A percentile compares a stretch with the other conserved stretches of the same genome.
These are phyloP conservation scores for Crepidodera aurea DNA, from an alignment of 2,888 invertebrate genomes.

Conservation along the genomic window DNA sequence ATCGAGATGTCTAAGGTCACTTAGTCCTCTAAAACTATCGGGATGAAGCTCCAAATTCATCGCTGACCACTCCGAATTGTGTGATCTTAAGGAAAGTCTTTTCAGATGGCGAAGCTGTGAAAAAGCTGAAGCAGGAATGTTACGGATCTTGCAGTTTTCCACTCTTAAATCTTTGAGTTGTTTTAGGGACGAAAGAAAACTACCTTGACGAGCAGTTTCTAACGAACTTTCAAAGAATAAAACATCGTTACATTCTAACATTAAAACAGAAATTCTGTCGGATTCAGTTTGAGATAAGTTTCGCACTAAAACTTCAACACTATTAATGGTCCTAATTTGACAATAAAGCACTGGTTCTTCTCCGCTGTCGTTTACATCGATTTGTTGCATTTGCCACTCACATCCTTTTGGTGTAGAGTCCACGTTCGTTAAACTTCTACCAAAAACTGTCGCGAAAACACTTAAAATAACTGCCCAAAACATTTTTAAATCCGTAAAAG, in stretches of 20 bases:
- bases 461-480: conserved; percentile 45
- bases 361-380: conserved; percentile 64
- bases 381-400: conserved; percentile 72
- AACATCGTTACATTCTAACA: conserved; percentile 77
- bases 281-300: conserved; percentile 75
- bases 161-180: conserved; percentile 74
- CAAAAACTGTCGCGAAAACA: conserved; percentile 47
- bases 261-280: conserved; percentile 73
- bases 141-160: conserved; percentile 80
- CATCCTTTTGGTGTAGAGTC: conserved; percentile 76
- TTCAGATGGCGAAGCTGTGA: conserved; percentile 72
- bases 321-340: conserved; percentile 75
- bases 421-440: conserved; percentile 59
- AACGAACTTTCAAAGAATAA: conserved; percentile 77
- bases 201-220: conserved; percentile 60
- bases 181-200: conserved; percentile 70
- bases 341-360: conserved; percentile 70
- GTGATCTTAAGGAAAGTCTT: conserved; percentile 74
- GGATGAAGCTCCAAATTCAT: conserved; percentile 79
- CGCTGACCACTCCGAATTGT: conserved; percentile 82
- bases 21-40: conserved; percentile 75
- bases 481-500: conserved; percentile 32
- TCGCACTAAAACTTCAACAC: conserved; percentile 72
- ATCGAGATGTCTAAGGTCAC: conserved; percentile 73
- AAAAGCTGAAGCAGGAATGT: conserved; percentile 75